Percentiles rank a stretch among this genome's conserved stretches.
Evolutionary conservation across 2,888 invertebrate species (phyloP).

Genomic region (Chironomus riparius): DNA sequence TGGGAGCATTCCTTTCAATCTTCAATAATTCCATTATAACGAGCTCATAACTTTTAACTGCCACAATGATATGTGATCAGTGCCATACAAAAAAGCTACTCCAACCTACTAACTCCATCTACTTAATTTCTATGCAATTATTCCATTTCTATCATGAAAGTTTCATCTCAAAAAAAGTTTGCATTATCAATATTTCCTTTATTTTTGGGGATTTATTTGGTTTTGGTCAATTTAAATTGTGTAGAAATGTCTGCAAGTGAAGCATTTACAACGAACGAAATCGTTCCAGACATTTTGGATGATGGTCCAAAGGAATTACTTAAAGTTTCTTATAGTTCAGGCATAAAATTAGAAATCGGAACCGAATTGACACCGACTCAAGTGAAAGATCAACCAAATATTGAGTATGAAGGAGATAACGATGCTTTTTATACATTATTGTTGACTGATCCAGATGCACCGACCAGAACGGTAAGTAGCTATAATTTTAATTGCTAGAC

Average conservation of each 20-base stretch:
- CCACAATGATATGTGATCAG: too few species aligned
- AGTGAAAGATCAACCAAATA: slow-evolving; percentile 19
- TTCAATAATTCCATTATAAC: too few species aligned
- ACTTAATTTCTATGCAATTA: too few species aligned
- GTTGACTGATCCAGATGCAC: slow-evolving; percentile 29
- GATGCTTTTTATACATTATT: slow-evolving; percentile 22
- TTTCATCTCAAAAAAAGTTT: too few species aligned
- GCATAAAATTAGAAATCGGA: neutral
- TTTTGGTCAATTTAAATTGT: too few species aligned
- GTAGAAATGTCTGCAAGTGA: neutral
- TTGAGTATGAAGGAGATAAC: slow-evolving; percentile 7
- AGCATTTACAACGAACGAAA: neutral
- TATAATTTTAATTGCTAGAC: neutral
- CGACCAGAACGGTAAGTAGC: neutral
- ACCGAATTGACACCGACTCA: slow-evolving; percentile 18
- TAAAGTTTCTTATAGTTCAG: slow-evolving; percentile 1
- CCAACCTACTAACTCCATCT: too few species aligned
- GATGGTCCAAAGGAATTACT: neutral
- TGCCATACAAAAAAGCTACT: too few species aligned
- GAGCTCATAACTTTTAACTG: too few species aligned
- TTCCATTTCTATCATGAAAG: too few species aligned
- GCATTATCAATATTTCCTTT: too few species aligned
- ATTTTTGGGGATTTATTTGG: too few species aligned
- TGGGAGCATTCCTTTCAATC: too few species aligned
- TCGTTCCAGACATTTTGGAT: slow-evolving; percentile 1